phyloP scores from a whole-genome alignment of 30 jellyfish, hydroid and myxozoan species.

The Hydractinia symbiolongicarpus region DNA sequence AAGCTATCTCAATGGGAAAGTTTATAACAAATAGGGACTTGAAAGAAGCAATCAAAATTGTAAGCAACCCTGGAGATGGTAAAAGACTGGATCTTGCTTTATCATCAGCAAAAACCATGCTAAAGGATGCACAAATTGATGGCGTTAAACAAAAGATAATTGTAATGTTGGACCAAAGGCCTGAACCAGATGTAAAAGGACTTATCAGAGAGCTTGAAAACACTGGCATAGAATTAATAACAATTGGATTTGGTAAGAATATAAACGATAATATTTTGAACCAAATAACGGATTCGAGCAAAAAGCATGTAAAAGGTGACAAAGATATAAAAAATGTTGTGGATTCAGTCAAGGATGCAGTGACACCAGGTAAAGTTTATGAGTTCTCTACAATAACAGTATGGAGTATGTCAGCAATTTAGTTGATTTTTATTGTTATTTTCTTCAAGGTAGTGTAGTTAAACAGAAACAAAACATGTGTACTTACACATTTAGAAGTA shows the following conservation, averaged over 20 bases:
- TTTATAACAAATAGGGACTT: neutral
- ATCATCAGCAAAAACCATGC: neutral
- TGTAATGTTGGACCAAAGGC: neutral
- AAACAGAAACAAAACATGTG: no score
- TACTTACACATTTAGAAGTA: no score
- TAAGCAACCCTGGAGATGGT: neutral
- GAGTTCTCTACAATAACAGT: neutral
- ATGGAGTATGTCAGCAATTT: no score
- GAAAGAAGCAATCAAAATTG: neutral
- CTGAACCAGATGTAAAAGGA: neutral
- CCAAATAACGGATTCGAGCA: neutral
- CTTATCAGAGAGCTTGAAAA: neutral
- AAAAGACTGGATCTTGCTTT: neutral
- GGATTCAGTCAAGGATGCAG: neutral
- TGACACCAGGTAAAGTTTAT: neutral
- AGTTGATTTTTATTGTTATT: no score
- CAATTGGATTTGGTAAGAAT: constrained; percentile 1
- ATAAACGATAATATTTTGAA: neutral
- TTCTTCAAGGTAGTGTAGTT: no score
- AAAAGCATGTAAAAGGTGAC: neutral
- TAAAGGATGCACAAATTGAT: neutral
- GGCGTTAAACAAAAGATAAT: neutral
- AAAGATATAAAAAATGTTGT: neutral
- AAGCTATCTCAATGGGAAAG: neutral
- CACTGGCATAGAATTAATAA: neutral